phyloP scores from a whole-genome alignment of 2,113 vertebrate genomes.

The Pachypanchax playfairii region DNA sequence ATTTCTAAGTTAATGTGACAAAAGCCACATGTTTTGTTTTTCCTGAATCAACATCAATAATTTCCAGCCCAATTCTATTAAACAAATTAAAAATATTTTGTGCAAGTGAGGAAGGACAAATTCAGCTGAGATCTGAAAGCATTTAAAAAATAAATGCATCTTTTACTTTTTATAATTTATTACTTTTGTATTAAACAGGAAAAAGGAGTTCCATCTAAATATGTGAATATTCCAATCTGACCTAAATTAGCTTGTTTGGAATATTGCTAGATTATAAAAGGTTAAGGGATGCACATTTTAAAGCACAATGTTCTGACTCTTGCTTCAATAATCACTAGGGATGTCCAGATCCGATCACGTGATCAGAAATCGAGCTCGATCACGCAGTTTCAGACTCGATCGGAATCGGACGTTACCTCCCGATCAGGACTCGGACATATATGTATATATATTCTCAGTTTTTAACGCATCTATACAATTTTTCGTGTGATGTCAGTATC shows the following conservation, averaged over 20 bases:
- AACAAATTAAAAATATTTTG: too few species aligned
- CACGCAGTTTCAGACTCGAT: too few species aligned
- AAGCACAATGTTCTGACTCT: not conserved
- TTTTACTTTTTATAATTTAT: not conserved
- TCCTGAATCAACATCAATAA: not conserved
- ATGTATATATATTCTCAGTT: too few species aligned
- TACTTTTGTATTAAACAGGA: not conserved
- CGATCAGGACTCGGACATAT: too few species aligned
- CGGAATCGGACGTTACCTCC: too few species aligned
- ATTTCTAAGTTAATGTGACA: constrained; percentile 2
- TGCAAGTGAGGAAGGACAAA: too few species aligned
- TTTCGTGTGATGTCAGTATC: too few species aligned
- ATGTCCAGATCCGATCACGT: too few species aligned
- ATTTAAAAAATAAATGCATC: not conserved
- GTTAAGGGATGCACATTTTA: constrained; percentile 15
- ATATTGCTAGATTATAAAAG: constrained; percentile 3
- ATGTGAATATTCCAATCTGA: not conserved
- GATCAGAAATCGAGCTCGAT: too few species aligned
- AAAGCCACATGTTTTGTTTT: not conserved
- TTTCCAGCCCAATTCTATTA: too few species aligned
- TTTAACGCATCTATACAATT: too few species aligned
- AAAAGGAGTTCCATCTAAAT: not conserved
- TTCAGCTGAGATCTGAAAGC: not conserved
- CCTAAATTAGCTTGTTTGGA: constrained; percentile 14
- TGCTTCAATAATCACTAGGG: not conserved